Evolutionary conservation across 2,888 invertebrate species (phyloP), one percentile per base, ranked within the genome.

Genomic region (Exephanes ischioxanthus): DNA sequence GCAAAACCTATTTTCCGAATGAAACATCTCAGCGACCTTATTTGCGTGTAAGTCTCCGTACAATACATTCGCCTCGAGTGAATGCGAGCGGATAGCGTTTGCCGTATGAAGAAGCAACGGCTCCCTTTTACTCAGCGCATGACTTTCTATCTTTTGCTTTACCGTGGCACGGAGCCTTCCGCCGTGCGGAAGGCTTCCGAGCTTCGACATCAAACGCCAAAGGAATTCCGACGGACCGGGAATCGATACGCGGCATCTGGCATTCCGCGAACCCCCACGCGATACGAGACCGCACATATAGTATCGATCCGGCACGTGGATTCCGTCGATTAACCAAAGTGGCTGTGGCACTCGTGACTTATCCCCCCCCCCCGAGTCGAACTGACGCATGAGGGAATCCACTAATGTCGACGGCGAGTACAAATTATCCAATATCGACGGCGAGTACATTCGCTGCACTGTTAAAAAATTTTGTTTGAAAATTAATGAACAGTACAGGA

Each of bases 301-400:
- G 22, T 72, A 79, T 79, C 71, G 79, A 79, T 71, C 70, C 33
- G 9, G 61, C 53, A 55, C 41, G 71, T 14, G 45, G 72, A 80
- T 80, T 73, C 80, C 53, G 73, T 80, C 73, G 73, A 80, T 80
- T 80, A 73, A 73, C 80, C 80, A 80, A 80, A 80, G 73, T 80
- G 58, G 67, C 58, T 58, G 5, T 68, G 80, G 58, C 73, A 73
- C 73, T 58, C 73, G 73, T 73, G 80, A 80, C 80, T 80, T 67
- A 73, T 67, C 41, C 41, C 45, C 55, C 26, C 26, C 26, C 26
- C 66, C 11, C 72, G 73, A 73, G 30, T 53, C 73, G 30, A 33
- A 53, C 67, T 67, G 73, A 58, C 63, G 70, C 66, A 80, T 45
- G 30, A 61, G 55, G 55, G 45, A 80, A 80, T 80, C 53, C 55